Percentiles rank a stretch among this genome's conserved stretches.
These are phyloP conservation scores for Ovibos moschatus DNA, from an alignment of 2,113 vertebrate species.

Conservation along the genomic window DNA sequence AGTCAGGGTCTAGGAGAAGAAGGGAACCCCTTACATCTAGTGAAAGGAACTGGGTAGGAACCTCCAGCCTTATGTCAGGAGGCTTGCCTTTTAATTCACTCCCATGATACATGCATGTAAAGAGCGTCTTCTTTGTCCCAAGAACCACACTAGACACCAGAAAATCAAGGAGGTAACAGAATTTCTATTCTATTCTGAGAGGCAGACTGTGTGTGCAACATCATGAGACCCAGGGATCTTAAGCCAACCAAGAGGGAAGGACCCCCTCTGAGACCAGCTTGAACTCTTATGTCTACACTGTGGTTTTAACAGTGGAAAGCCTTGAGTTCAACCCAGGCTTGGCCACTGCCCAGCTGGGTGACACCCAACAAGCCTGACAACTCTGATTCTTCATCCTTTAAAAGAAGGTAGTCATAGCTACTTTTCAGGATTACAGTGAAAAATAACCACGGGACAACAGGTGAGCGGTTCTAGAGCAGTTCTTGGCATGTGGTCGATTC, in stretches of 20 bases:
- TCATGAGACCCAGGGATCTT: not conserved
- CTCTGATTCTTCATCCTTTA: not conserved
- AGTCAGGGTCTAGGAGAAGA: not conserved
- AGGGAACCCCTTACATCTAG: not conserved
- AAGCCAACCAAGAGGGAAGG: not conserved
- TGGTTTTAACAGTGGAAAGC: not conserved
- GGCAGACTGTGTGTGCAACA: not conserved
- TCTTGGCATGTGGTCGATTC: not conserved
- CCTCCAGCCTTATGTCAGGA: not conserved
- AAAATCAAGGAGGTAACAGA: not conserved
- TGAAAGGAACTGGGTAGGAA: not conserved
- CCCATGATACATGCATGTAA: no score
- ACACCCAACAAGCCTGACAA: not conserved
- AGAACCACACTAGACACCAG: not conserved
- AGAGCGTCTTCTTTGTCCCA: not conserved
- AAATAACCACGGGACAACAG: not conserved
- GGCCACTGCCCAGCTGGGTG: not conserved
- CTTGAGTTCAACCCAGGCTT: not conserved
- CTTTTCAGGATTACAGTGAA: not conserved
- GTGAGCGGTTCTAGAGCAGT: not conserved
- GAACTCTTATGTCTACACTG: not conserved
- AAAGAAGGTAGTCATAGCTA: not conserved
- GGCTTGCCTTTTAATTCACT: not conserved
- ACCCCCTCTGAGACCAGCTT: not conserved
- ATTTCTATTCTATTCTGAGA: not conserved